A percentile compares a stretch with the other conserved stretches of the same genome.
phyloP scores from a whole-genome alignment of 2,113 vertebrate species.

The Condylura cristata region DNA sequence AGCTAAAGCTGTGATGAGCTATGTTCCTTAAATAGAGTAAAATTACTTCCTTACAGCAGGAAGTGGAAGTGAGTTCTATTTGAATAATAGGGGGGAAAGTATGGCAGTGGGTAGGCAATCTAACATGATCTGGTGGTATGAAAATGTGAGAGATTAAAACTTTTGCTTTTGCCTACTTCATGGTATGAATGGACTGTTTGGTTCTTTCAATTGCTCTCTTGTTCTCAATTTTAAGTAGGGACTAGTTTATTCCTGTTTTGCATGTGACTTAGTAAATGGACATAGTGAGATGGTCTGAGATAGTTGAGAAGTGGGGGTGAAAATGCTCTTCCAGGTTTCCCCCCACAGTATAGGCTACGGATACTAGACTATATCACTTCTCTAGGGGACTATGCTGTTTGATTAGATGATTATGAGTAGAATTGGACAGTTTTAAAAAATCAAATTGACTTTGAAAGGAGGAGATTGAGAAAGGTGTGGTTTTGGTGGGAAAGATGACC shows the following conservation, averaged over 20 bases:
- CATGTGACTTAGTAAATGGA: not conserved
- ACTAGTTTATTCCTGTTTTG: slow-evolving; percentile 22
- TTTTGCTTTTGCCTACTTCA: not conserved
- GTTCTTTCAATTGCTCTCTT: not conserved
- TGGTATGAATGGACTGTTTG: slow-evolving; percentile 35
- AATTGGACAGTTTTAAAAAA: slow-evolving; percentile 30
- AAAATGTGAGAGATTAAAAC: slow-evolving; percentile 42
- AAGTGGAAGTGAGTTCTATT: slow-evolving; percentile 54
- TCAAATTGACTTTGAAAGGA: not conserved
- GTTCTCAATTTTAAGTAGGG: not conserved
- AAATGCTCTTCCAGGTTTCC: not conserved
- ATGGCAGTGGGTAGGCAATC: slow-evolving; percentile 12
- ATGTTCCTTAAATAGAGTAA: slow-evolving; percentile 51
- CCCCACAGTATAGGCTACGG: not conserved
- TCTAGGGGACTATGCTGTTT: not conserved
- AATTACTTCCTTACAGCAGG: slow-evolving; percentile 44
- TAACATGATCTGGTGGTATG: slow-evolving; percentile 8
- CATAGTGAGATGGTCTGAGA: not conserved
- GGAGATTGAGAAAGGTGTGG: not conserved
- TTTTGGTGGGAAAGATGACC: not conserved
- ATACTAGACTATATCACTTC: not conserved
- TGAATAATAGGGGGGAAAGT: slow-evolving; percentile 40
- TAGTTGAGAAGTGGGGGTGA: not conserved
- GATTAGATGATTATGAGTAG: not conserved
- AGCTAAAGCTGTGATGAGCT: slow-evolving; percentile 37